Percentiles rank a stretch among this genome's conserved stretches.
phyloP scores from a whole-genome alignment of 2,888 invertebrate genomes.

The Cephalotes varians region DNA sequence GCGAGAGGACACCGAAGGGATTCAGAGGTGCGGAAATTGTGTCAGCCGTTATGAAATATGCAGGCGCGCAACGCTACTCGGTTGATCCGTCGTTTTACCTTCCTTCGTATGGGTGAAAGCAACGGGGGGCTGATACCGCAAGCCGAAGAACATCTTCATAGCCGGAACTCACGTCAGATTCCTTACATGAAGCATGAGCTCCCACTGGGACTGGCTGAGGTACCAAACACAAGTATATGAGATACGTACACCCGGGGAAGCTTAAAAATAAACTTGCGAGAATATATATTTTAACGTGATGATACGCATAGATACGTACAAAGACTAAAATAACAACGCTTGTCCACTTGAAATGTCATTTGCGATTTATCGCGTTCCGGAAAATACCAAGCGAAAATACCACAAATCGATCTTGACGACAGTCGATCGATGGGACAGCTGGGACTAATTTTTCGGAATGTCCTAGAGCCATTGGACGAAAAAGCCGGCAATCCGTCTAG shows the following conservation, averaged over 20 bases:
- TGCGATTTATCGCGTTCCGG: background rate
- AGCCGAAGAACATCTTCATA: constrained; percentile 70
- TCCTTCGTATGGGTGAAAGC: constrained; percentile 19
- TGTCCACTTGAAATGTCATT: background rate
- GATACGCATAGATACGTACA: background rate
- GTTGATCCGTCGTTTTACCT: constrained; percentile 46
- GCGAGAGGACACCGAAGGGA: constrained; percentile 35
- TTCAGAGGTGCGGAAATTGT: constrained; percentile 53
- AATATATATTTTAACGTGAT: constrained; percentile 18
- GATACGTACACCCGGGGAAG: background rate
- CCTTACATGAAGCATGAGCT: constrained; percentile 67
- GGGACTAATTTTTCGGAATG: constrained; percentile 49
- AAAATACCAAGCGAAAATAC: background rate
- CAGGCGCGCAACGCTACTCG: constrained; percentile 18
- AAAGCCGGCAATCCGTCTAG: constrained; percentile 62
- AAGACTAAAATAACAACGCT: background rate
- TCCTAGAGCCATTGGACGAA: constrained; percentile 44
- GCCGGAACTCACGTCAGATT: constrained; percentile 68
- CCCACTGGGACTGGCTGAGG: constrained; percentile 60
- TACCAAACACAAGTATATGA: constrained; percentile 49
- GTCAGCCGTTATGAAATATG: constrained; percentile 52
- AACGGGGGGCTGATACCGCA: constrained; percentile 62
- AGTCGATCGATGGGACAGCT: background rate
- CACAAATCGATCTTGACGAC: background rate
- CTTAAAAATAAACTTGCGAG: constrained; percentile 6